phyloP scores from a whole-genome alignment of 2,888 invertebrate genomes.

The Heteromyza rotundicornis region DNA sequence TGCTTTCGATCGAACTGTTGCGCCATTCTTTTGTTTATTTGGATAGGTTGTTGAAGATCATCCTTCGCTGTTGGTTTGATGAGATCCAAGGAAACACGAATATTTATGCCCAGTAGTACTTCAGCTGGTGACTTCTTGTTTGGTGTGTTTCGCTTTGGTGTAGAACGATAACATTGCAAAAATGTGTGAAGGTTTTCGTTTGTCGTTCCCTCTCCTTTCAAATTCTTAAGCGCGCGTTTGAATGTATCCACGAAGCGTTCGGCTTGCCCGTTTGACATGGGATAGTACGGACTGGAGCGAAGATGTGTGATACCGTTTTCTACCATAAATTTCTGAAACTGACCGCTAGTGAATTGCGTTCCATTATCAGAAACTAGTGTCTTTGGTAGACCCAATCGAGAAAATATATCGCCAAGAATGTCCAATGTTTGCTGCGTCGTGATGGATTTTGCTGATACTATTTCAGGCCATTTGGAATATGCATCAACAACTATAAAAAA shows the following conservation, averaged over 20 bases:
- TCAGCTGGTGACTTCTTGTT: no score
- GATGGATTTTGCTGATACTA: conserved; percentile 36
- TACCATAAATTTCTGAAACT: conserved; percentile 21
- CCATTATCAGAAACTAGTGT: conserved; percentile 25
- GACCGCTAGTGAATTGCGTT: conserved; percentile 20
- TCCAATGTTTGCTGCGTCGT: conserved; percentile 27
- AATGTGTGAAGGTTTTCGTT: conserved; percentile 27
- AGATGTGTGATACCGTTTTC: conserved; percentile 21
- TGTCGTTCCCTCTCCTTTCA: conserved; percentile 25
- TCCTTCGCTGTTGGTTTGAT: conserved; percentile 21
- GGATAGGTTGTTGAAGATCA: neutral
- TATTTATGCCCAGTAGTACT: conserved; percentile 29
- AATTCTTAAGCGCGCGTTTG: conserved; percentile 30
- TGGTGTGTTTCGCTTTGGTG: conserved; percentile 29
- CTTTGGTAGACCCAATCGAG: conserved; percentile 30
- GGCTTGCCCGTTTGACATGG: conserved; percentile 34
- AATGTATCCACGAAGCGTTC: conserved; percentile 36
- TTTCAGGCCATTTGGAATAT: conserved; percentile 60
- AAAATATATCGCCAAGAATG: conserved; percentile 29
- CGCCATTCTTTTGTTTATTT: conserved; percentile 3
- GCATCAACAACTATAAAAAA: conserved; percentile 57
- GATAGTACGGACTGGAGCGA: conserved; percentile 16
- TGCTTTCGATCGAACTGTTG: conserved; percentile 13
- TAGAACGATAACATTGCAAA: conserved; percentile 31
- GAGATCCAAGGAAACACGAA: conserved; percentile 25